phyloP scores from a whole-genome alignment of 2,797 vertebrate species.

The Halcyon badia region DNA sequence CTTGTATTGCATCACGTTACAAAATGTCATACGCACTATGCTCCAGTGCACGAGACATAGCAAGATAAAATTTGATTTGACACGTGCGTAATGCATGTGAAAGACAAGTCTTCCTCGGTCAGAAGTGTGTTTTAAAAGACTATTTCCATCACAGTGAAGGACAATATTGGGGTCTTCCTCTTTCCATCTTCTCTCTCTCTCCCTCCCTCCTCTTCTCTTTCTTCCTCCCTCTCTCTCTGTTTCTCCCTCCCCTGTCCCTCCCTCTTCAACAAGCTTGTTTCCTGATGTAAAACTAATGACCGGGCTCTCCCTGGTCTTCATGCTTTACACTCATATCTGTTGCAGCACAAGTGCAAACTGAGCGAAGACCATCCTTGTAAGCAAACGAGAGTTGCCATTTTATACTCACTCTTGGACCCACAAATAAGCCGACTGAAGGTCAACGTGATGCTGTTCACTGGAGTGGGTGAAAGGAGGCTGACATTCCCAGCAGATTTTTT shows the following conservation, averaged over 20 bases:
- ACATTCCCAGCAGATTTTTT: background rate
- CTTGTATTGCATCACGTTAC: conserved; percentile 34
- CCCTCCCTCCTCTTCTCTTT: background rate
- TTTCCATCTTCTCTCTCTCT: background rate
- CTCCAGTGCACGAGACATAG: conserved; percentile 33
- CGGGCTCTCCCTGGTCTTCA: background rate
- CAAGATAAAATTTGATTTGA: conserved; percentile 55
- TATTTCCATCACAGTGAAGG: conserved; percentile 9
- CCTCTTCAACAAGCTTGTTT: background rate
- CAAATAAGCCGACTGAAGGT: background rate
- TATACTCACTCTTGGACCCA: background rate
- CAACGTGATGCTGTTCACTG: background rate
- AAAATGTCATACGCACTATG: conserved; percentile 55
- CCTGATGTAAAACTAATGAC: background rate
- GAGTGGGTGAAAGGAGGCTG: background rate
- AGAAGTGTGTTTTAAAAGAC: conserved; percentile 32
- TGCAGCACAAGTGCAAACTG: background rate
- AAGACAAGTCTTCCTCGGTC: conserved; percentile 55
- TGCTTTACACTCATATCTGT: background rate
- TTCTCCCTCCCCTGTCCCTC: background rate
- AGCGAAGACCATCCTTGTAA: background rate
- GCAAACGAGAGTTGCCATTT: background rate
- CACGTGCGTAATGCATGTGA: conserved; percentile 64
- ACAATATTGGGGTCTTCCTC: background rate
- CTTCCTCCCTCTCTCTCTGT: background rate